These are phyloP conservation scores for Parus major DNA, from an alignment of 2,113 vertebrate genomes.

Conservation along the genomic window DNA sequence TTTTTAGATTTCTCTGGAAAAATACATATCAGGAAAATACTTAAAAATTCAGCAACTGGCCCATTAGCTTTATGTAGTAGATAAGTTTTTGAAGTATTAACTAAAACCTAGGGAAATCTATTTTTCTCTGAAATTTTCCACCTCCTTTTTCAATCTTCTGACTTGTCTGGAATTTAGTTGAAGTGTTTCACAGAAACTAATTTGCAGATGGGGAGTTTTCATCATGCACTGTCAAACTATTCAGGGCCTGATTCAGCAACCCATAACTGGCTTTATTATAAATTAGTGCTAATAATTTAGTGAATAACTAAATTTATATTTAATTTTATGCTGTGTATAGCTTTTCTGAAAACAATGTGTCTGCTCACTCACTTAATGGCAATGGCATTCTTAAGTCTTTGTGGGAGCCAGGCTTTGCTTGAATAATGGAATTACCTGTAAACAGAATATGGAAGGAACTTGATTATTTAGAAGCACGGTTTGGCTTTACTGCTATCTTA, in stretches of 20 bases:
- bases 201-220: background rate
- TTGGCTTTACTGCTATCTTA: background rate
- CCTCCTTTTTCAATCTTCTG: background rate
- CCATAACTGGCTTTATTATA: background rate
- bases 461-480: background rate
- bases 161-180: background rate
- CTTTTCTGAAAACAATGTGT: background rate
- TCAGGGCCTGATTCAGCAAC: background rate
- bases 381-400: fast-evolving
- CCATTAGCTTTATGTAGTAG: background rate
- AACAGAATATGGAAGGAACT: background rate
- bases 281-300: background rate
- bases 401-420: background rate
- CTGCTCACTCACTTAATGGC: background rate
- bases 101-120: background rate
- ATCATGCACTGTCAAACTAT: background rate
- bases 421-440: background rate
- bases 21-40: background rate
- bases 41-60: background rate
- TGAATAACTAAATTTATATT: background rate
- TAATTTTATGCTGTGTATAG: background rate
- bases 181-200: constrained; percentile 19
- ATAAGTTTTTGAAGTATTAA: background rate
- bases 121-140: constrained; percentile 13
- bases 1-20: constrained; percentile 8